Percentiles rank a stretch among this genome's conserved stretches.
Conservation (phyloP, 2,113 vertebrate genomes). For the Ptilonorhynchus violaceus region DNA sequence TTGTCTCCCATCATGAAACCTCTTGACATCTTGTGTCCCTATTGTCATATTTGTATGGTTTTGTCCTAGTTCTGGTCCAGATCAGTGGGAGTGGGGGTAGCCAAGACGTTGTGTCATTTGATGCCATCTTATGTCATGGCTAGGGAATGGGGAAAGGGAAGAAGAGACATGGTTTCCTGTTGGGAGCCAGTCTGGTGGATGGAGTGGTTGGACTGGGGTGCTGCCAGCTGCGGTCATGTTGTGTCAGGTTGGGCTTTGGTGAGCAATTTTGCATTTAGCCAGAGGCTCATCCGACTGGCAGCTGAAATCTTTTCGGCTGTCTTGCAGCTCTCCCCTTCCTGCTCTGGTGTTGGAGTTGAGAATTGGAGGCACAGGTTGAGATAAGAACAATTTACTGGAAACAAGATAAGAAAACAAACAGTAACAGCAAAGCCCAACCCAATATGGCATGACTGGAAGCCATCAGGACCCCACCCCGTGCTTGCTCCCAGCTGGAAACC, state of each 20-base stretch:
- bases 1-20: neutral
- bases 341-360: neutral
- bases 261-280: neutral
- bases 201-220: neutral
- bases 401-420: neutral
- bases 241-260: neutral
- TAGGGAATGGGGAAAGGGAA: neutral
- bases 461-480: accelerated
- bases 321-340: neutral
- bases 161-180: neutral
- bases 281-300: neutral
- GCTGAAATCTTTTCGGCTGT: neutral
- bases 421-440: neutral
- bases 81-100: neutral
- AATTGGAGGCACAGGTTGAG: neutral
- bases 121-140: neutral
- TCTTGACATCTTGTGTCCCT: neutral
- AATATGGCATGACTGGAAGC: accelerated
- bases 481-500: neutral
- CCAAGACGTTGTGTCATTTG: neutral
- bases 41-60: neutral
- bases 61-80: neutral
- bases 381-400: neutral
- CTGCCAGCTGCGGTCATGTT: neutral
- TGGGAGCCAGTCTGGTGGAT: accelerated